A percentile compares a stretch with the other conserved stretches of the same genome.
Conservation (phyloP, 1,140 invertebrate species). For the Drosophila carrolli region DNA sequence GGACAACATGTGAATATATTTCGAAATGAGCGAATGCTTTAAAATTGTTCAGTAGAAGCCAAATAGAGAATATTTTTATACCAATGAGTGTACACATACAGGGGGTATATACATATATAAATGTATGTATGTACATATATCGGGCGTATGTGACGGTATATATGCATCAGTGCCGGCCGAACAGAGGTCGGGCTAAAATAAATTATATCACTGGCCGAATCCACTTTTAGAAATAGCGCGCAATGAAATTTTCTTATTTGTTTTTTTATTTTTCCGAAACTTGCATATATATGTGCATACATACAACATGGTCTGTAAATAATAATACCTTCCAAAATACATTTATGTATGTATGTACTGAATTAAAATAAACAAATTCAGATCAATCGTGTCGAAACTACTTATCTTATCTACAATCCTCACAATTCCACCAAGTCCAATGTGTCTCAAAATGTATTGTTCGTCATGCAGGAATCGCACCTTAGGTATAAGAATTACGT, state of each 20-base stretch:
- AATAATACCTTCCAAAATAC: too few species aligned
- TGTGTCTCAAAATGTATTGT: too few species aligned
- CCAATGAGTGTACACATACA: constrained; percentile 8
- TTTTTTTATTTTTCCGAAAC: constrained; percentile 36
- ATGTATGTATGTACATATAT: constrained; percentile 11
- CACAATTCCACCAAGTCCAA: too few species aligned
- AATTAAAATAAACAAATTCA: too few species aligned
- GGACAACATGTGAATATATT: constrained; percentile 12
- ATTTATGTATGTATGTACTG: too few species aligned
- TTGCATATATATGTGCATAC: constrained; percentile 23
- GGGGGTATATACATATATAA: constrained; percentile 1
- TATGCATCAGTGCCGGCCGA: constrained; percentile 54
- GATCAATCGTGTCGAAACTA: too few species aligned
- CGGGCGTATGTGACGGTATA: constrained; percentile 11
- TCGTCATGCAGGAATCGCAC: too few species aligned
- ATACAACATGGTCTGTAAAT: too few species aligned
- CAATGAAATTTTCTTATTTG: constrained; percentile 42
- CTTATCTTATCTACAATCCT: too few species aligned
- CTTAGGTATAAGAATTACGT: too few species aligned
- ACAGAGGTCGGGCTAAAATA: constrained; percentile 55
- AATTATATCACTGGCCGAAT: constrained; percentile 75
- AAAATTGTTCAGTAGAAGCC: constrained; percentile 52
- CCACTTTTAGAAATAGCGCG: constrained; percentile 69
- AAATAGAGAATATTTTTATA: constrained; percentile 56
- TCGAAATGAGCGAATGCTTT: constrained; percentile 64